Conservation (phyloP, 2,797 vertebrate species). For the Adelosebastes latens region DNA sequence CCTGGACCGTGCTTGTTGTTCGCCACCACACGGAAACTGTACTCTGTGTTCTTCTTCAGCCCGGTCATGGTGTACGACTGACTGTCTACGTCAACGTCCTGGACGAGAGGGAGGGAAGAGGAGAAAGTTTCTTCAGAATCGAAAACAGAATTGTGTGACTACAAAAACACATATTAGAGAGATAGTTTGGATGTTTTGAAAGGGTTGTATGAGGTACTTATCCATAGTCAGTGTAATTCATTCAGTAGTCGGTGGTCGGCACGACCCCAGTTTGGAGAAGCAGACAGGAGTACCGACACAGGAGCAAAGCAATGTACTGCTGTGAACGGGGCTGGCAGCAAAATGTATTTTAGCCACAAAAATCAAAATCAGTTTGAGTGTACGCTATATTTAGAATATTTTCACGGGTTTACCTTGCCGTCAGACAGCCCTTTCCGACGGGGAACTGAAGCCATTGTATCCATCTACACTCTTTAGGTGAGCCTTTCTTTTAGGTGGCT, state of each 20-base stretch:
- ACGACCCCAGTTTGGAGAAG: too few species aligned
- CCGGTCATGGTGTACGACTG: constrained; percentile 88
- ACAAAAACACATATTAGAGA: not conserved
- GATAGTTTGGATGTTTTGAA: too few species aligned
- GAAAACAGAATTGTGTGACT: too few species aligned
- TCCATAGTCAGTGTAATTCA: not conserved
- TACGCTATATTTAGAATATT: not conserved
- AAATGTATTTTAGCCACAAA: not conserved
- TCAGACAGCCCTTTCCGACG: too few species aligned
- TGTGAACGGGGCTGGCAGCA: not conserved
- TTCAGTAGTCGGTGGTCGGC: not conserved
- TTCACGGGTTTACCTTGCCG: not conserved
- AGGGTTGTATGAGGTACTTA: not conserved
- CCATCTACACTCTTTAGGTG: not conserved
- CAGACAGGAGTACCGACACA: not conserved
- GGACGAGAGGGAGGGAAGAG: constrained; percentile 11
- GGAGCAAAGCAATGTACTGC: not conserved
- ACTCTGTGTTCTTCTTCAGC: constrained; percentile 94
- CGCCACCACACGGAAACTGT: constrained; percentile 95
- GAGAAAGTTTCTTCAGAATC: not conserved
- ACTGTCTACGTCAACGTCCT: constrained; percentile 91
- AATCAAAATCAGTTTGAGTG: not conserved
- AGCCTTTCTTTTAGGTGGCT: not conserved
- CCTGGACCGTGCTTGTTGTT: constrained; percentile 97
- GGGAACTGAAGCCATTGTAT: not conserved